Evolutionary conservation across 2,113 vertebrate genomes (phyloP), one percentile per base, ranked within the genome.

Genomic region (Xyliphius kryptos): DNA sequence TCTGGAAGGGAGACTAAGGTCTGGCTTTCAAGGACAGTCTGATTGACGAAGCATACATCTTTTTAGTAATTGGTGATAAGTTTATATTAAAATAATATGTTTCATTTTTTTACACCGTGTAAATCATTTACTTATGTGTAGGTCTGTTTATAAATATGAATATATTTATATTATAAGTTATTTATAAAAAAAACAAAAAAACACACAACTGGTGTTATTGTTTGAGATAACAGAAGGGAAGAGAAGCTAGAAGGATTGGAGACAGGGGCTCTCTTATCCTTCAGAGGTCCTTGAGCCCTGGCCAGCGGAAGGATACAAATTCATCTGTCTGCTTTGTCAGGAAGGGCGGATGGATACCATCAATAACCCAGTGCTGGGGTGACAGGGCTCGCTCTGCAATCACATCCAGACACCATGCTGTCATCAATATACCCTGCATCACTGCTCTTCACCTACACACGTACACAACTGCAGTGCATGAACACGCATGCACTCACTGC

Each of bases 261-360:
- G 80, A 82, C 47, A 62, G 74, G 74, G 71, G 68, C 73, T 83
- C 66, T 57, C 79, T 82, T 86, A 81, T 86, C 85, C 84, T 87
- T 86, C 83, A 85, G 81, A 71, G 81, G 82, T 85, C 83, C 84
- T 88, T 88, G 85, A 80, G 74, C 77, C 74, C 76, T 69, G 73
- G 64, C 75, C 72, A 69, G 83, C 72, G 81, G 81, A 86, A 85
- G 86, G 79, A 88, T 85, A 82, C 64, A 15, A 83, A 87, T 86
- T 87, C 77, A 86, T 88, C 82, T 87, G 79, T 74, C 74, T 63
- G 73, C n/a, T 70, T 81, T 85, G 84, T 85, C 81, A 80, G 75
- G 75, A 64, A 64, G 74, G 82, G 80, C 68, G 81, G 80, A 84
- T 78, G 84, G 80, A 82, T 81, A 82, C 76, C 83, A 87, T 89